Evolutionary conservation across 2,113 vertebrate genomes (phyloP).

Genomic region (Lanius collurio): DNA sequence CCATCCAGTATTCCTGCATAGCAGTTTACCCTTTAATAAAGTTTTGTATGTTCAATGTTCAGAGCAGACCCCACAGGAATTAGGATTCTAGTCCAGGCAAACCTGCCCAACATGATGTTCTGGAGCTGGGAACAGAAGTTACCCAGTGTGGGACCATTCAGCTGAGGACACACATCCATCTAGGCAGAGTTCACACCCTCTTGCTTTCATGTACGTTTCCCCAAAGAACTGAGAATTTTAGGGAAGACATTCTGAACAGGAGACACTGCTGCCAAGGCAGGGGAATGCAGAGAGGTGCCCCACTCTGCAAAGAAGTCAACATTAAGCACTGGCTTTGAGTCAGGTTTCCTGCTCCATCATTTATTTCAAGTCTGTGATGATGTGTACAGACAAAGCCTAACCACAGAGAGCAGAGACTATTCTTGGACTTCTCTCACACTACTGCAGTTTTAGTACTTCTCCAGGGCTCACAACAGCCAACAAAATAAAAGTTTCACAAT

Average conservation of each 20-base stretch:
- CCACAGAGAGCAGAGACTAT: not conserved
- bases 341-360: not conserved
- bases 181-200: not conserved
- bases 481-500: slow-evolving; percentile 14
- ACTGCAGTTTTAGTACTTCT: slow-evolving; percentile 4
- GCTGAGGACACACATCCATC: rapidly evolving
- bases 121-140: not conserved
- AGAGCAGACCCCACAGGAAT: not conserved
- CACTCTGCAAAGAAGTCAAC: not conserved
- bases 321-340: not conserved
- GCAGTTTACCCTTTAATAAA: not conserved
- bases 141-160: not conserved
- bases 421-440: not conserved
- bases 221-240: not conserved
- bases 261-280: not conserved
- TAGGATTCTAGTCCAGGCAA: not conserved
- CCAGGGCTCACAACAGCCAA: not conserved
- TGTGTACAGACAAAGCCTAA: not conserved
- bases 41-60: not conserved
- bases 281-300: not conserved
- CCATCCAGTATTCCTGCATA: not conserved
- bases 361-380: not conserved
- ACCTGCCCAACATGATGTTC: not conserved
- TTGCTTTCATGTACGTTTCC: not conserved
- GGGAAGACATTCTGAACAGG: not conserved